phyloP scores from a whole-genome alignment of 1,140 invertebrate species.

The Pomacea maculata region DNA sequence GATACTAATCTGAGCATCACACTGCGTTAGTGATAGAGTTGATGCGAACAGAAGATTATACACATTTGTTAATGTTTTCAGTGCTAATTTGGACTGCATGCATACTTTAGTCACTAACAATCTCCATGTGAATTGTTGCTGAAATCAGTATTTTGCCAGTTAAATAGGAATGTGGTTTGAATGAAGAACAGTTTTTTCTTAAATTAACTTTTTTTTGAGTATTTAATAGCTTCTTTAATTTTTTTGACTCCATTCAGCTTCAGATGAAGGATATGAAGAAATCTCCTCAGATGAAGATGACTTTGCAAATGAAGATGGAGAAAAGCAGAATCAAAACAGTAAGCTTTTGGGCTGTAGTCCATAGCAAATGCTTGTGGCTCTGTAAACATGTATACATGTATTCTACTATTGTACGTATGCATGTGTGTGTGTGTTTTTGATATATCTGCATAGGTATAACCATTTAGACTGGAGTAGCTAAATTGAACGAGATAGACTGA shows the following conservation, averaged over 20 bases:
- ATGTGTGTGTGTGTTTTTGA: too few relatives aligned
- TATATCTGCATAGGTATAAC: too few relatives aligned
- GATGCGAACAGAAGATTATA: too few relatives aligned
- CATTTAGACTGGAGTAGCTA: background rate
- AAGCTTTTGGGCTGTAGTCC: background rate
- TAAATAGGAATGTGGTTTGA: too few relatives aligned
- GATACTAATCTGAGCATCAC: conserved; percentile 18
- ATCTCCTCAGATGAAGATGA: conserved; percentile 44
- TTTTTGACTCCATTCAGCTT: background rate
- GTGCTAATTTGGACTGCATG: too few relatives aligned
- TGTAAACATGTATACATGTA: conserved; percentile 1
- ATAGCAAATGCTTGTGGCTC: background rate
- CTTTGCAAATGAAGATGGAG: conserved; percentile 31
- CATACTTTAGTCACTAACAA: too few relatives aligned
- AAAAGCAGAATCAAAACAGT: conserved; percentile 20
- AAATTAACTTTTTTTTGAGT: background rate
- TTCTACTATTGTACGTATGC: too few relatives aligned
- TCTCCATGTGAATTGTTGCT: too few relatives aligned
- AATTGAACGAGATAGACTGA: background rate
- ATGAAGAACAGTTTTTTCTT: too few relatives aligned
- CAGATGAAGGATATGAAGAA: conserved; percentile 34
- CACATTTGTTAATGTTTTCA: too few relatives aligned
- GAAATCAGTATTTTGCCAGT: too few relatives aligned
- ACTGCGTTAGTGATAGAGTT: conserved; percentile 7
- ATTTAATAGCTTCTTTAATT: background rate